Percentiles rank a stretch among this genome's conserved stretches.
Evolutionary conservation across 2,113 vertebrate species (phyloP).

Genomic region (Periophthalmus modestus): DNA sequence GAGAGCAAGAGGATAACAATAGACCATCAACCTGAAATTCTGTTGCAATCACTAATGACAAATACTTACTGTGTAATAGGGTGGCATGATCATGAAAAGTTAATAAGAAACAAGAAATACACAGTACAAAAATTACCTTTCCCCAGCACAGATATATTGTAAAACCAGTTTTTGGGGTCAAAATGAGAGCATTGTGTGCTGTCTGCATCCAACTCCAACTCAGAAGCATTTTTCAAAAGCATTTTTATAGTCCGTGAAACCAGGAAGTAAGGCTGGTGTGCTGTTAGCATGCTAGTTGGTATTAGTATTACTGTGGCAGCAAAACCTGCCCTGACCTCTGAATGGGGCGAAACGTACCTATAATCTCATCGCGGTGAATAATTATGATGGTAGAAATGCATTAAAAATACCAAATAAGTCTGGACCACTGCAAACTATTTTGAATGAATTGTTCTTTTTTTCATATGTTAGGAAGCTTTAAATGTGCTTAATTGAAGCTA

Average conservation of each 20-base stretch:
- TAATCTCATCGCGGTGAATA: too few relatives aligned
- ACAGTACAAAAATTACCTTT: too few relatives aligned
- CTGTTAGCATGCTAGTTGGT: background rate
- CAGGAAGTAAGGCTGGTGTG: too few relatives aligned
- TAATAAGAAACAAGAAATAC: background rate
- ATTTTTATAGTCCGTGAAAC: background rate
- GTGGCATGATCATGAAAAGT: background rate
- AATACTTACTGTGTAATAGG: background rate
- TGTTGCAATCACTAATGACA: slow-evolving; percentile 24
- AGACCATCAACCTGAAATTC: slow-evolving; percentile 64
- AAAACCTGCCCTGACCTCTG: background rate
- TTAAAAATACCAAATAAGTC: background rate
- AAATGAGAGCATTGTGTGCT: background rate
- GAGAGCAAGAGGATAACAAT: slow-evolving; percentile 65
- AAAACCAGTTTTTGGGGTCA: background rate
- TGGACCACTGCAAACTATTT: background rate
- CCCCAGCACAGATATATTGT: too few relatives aligned
- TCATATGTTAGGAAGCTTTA: too few relatives aligned
- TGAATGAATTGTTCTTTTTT: too few relatives aligned
- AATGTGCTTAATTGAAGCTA: background rate
- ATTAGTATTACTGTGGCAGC: background rate
- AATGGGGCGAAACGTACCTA: too few relatives aligned
- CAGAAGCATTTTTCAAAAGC: background rate
- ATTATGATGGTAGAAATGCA: background rate
- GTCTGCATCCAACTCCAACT: background rate